Evolutionary conservation across 1,140 invertebrate species (phyloP), one percentile per base, ranked within the genome.

Genomic region (Druon quercuslanigerum): DNA sequence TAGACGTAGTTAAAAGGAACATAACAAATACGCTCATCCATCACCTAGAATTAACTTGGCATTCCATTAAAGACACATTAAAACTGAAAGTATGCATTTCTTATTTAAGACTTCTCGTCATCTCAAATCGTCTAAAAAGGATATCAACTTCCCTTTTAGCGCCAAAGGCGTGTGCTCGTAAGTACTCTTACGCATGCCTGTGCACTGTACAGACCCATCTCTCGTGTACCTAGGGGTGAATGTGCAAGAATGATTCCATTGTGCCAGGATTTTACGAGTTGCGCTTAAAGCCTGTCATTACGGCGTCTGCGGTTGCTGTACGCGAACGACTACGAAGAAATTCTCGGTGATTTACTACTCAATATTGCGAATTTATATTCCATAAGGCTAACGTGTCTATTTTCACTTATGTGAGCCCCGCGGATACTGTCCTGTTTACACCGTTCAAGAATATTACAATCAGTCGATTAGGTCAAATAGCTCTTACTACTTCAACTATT

Each of bases 281-380:
- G 83, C 82, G 86, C 84, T 87, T 87, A 85, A 90, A 86, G 86
- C 86, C 89, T 87, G 89, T 91, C 88, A 91, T 91, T 91, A 91
- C 81, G 72, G 75, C 66, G 82, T 84, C 82, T 83, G 84, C 79
- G 81, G 82, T 86, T 81, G 54, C 77, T 50, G 77, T 72, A 46
- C 71, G 71, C 71, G 74, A 71, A 76, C 75, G 77, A 73, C 83
- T 77, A 74, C 81, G 77, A 85, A 86, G 79, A 87, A 88, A 88
- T 85, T 77, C 77, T 75, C 82, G 51, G 79, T 90, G 90, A 90
- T 91, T 91, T 91, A 90, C 84, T 73, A 85, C 84, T 85, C 85
- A 89, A 90, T 90, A 89, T 87, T 87, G 85, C 80, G 81, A 86
- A 90, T 88, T 90, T 89, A 90, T 90, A 90, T 90, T 89, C 88